Conservation (phyloP, 30 jellyfish, hydroid and myxozoan species). For the Pelagia noctiluca region DNA sequence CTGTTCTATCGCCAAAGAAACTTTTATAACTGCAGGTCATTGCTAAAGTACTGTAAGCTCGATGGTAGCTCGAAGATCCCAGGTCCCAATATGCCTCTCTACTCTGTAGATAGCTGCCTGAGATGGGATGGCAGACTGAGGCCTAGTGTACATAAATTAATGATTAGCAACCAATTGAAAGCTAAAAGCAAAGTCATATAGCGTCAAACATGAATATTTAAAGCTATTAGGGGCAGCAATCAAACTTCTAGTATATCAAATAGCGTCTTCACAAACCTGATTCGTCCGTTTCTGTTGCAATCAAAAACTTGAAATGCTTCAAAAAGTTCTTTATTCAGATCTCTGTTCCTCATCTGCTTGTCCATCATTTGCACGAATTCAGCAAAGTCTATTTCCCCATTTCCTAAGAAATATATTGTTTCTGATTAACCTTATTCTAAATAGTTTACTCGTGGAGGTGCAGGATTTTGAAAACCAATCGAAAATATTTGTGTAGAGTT, state of each 20-base stretch:
- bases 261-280: constrained; percentile 14
- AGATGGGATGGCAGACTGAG: too few species aligned
- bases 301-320: constrained; percentile 85
- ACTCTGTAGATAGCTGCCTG: too few species aligned
- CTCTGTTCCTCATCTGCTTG: constrained; percentile 67
- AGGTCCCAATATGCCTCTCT: too few species aligned
- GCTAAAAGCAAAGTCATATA: neutral
- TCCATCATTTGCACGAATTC: constrained; percentile 90
- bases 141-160: too few species aligned
- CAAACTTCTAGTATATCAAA: neutral
- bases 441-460: too few species aligned
- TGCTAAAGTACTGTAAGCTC: too few species aligned
- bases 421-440: neutral
- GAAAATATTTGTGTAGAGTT: too few species aligned
- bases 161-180: too few species aligned
- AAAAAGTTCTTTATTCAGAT: constrained; percentile 50
- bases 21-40: too few species aligned
- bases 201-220: neutral
- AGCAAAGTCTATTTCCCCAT: constrained; percentile 80
- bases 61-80: too few species aligned
- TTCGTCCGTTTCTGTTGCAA: constrained; percentile 76
- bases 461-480: too few species aligned
- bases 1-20: too few species aligned
- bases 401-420: constrained; percentile 41
- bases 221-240: neutral